phyloP scores from a whole-genome alignment of 2,888 invertebrate genomes.

The Stenolophus ochropezus region DNA sequence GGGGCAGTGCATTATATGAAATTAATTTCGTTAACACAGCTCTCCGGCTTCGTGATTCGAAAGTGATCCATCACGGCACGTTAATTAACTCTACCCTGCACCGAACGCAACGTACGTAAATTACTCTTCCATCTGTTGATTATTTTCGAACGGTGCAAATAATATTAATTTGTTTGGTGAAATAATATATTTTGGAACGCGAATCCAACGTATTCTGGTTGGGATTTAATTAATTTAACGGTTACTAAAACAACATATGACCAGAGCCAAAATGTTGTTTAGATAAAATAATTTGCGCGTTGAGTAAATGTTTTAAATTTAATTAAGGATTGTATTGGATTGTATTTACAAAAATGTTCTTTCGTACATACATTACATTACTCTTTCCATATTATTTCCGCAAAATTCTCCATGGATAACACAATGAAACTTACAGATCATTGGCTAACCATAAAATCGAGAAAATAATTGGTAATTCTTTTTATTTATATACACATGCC shows the following conservation, averaged over 20 bases:
- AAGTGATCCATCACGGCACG: conserved; percentile 53
- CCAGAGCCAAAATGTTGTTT: neutral
- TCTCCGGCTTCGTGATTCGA: conserved; percentile 42
- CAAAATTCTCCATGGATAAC: too few species aligned
- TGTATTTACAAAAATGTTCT: too few species aligned
- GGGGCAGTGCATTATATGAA: conserved; percentile 26
- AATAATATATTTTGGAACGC: neutral
- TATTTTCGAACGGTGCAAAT: conserved; percentile 4
- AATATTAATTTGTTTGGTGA: conserved; percentile 21
- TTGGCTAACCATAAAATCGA: too few species aligned
- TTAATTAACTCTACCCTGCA: conserved; percentile 46
- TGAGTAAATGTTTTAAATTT: neutral
- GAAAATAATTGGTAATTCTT: too few species aligned
- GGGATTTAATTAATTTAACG: neutral
- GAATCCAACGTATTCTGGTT: neutral
- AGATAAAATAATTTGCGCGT: neutral
- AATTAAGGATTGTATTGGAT: neutral
- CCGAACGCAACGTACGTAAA: conserved; percentile 9
- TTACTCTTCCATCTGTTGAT: conserved; percentile 22
- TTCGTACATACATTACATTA: neutral
- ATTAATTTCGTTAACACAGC: conserved; percentile 34
- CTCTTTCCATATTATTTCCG: too few species aligned
- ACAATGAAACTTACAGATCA: too few species aligned
- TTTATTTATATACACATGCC: too few species aligned
- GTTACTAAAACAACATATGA: neutral